phyloP scores from a whole-genome alignment of 64 coral and sea anemone genomes.

The Montipora efflorescens region DNA sequence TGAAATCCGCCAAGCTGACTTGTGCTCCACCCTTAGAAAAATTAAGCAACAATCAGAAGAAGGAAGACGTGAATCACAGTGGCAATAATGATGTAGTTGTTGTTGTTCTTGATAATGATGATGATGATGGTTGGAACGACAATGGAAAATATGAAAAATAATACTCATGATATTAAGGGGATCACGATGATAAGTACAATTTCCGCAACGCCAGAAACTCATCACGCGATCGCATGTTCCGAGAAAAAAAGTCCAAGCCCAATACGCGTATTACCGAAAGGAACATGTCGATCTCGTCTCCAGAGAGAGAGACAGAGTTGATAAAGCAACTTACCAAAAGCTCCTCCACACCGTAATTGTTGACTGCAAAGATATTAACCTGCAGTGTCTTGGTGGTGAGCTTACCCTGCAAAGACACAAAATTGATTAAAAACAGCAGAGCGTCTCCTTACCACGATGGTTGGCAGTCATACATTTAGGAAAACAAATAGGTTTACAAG shows the following conservation, averaged over 20 bases:
- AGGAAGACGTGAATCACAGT: no score
- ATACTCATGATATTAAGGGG: no score
- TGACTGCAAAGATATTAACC: constrained; percentile 74
- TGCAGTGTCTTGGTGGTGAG: constrained; percentile 83
- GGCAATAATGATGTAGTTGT: no score
- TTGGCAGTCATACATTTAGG: neutral
- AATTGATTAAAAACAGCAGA: neutral
- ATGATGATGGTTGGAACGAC: no score
- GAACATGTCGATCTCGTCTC: neutral
- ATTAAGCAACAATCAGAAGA: neutral
- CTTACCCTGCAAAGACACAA: constrained; percentile 64
- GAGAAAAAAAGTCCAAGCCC: neutral
- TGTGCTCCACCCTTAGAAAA: constrained; percentile 79
- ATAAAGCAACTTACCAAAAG: constrained; percentile 77
- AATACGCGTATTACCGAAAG: neutral
- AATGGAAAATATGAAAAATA: no score
- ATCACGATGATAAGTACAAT: no score
- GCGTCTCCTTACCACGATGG: neutral
- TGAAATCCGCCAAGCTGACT: constrained; percentile 94
- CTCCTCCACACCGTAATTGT: constrained; percentile 74
- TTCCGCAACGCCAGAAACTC: no score
- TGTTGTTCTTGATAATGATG: no score
- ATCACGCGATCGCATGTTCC: no score
- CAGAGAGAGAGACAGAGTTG: neutral
- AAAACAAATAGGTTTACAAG: neutral